Evolutionary conservation across 2,113 vertebrate species (phyloP), one percentile per base, ranked within the genome.

Genomic region (Rhabdornis inornatus): DNA sequence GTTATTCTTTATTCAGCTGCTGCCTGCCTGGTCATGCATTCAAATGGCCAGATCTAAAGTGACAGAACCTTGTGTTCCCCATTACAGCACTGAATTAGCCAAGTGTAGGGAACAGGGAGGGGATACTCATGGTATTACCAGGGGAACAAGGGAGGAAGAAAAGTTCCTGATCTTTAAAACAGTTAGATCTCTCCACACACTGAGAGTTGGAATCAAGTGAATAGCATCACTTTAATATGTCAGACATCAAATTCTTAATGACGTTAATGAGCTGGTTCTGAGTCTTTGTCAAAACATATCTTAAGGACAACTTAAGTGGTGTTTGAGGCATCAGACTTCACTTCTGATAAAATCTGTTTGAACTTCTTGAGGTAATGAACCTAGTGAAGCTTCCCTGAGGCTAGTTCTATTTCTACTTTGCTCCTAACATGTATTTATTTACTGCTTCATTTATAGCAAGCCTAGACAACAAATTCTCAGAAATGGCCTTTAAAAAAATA

Each of bases 1-100:
- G 75, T 70, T 86, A 78, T 49, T 83, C 86, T 92, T 92, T 83
- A 90, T 90, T 94, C 83, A 84, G 88, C 79, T 60, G 79, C 92
- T 87, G 88, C 82, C 57, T 0, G 39, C 76, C 90, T 81, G 85
- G 75, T 42, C 83, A 10, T 90, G 90, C 93, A 93, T 95, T 87
- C 83, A 90, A 50, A 97, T 81, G 79, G 83, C 60, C 88, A 87
- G 31, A 90, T 83, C 85, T 87, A n/a, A 83, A 91, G 85, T 49
- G 87, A 80, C 56, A 94, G 85, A 96, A 88, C 79, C 66, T 75
- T n/a, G 68, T 68, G 77, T 89, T 94, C 59, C 68, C 52, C 52
- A 19, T 63, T 63, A 52, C 64, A 83, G 79, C 60, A 33, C 72
- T 39, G 69, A 81, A 83, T 77, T 85, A 96, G 75, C 81, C 81